Conservation (phyloP, 2,113 vertebrate species). For the Microcebus lehilahytsara region DNA sequence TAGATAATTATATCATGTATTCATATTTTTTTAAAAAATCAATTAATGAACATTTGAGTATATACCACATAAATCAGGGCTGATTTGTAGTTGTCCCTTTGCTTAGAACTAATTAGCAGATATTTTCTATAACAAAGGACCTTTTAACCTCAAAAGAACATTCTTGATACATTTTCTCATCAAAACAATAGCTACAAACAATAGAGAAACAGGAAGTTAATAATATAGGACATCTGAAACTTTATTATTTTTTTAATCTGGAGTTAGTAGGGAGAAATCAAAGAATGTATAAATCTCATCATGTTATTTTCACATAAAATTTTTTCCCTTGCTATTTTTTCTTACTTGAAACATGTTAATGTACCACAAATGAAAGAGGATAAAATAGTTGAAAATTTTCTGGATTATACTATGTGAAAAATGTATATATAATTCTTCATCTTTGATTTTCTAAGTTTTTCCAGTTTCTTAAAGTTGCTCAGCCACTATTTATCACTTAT, state of each 20-base stretch:
- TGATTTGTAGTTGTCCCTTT: background rate
- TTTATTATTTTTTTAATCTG: background rate
- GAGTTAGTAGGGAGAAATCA: background rate
- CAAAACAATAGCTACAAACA: background rate
- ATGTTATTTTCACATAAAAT: background rate
- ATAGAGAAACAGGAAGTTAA: background rate
- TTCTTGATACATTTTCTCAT: background rate
- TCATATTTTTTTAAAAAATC: background rate
- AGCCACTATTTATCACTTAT: background rate
- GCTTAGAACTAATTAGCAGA: conserved; percentile 25
- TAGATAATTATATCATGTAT: background rate
- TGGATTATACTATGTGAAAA: background rate
- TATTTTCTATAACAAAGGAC: background rate
- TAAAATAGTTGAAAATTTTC: background rate
- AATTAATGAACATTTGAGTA: background rate
- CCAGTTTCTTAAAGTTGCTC: background rate
- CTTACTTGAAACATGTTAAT: background rate
- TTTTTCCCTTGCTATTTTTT: background rate
- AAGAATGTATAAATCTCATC: background rate
- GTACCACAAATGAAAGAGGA: background rate
- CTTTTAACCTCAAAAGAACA: conserved; percentile 22
- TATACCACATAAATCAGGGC: background rate
- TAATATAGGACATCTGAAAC: background rate
- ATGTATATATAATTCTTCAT: background rate
- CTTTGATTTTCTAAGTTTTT: background rate